Evolutionary conservation across 2,888 invertebrate genomes (phyloP).

Genomic region (Drosophila helvetica): DNA sequence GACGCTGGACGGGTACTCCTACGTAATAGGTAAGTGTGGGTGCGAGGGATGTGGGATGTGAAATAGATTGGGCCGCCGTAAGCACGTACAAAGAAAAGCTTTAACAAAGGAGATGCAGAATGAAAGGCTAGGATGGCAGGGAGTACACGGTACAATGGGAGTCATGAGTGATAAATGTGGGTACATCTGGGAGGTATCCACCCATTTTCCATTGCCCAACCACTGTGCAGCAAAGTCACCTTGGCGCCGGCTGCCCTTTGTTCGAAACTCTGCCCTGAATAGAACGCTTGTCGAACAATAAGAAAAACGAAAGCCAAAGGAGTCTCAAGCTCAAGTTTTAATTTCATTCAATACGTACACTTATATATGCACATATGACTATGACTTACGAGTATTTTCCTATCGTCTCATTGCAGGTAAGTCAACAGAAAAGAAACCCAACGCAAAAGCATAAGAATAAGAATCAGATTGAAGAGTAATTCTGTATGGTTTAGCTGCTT

Average conservation of each 20-base stretch:
- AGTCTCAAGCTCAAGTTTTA: slow-evolving; percentile 32
- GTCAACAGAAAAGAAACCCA: slow-evolving; percentile 60
- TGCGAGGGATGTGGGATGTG: not conserved
- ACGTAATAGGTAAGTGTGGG: slow-evolving; percentile 91
- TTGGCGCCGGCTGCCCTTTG: slow-evolving; percentile 40
- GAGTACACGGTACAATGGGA: not conserved
- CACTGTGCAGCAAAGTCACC: slow-evolving; percentile 47
- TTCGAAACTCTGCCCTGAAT: slow-evolving; percentile 3
- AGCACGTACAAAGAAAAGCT: not conserved
- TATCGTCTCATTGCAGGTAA: slow-evolving; percentile 75
- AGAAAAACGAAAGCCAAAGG: not conserved
- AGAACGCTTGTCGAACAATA: slow-evolving; percentile 1
- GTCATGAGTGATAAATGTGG: not conserved
- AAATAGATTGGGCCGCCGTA: too few species aligned
- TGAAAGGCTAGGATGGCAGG: too few species aligned
- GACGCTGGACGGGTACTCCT: slow-evolving; percentile 93
- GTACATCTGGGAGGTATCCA: not conserved
- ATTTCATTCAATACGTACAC: slow-evolving; percentile 28
- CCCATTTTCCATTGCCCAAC: too few species aligned
- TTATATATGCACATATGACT: slow-evolving; percentile 36
- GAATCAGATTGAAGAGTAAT: slow-evolving; percentile 41
- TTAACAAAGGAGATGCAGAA: slow-evolving; percentile 11
- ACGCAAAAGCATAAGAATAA: slow-evolving; percentile 26
- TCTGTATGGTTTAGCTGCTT: slow-evolving; percentile 6
- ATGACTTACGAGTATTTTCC: slow-evolving; percentile 56